Base-by-base conservation (phyloP, 92 coral and sea anemone species). In the Epizoanthus scotinus region DNA sequence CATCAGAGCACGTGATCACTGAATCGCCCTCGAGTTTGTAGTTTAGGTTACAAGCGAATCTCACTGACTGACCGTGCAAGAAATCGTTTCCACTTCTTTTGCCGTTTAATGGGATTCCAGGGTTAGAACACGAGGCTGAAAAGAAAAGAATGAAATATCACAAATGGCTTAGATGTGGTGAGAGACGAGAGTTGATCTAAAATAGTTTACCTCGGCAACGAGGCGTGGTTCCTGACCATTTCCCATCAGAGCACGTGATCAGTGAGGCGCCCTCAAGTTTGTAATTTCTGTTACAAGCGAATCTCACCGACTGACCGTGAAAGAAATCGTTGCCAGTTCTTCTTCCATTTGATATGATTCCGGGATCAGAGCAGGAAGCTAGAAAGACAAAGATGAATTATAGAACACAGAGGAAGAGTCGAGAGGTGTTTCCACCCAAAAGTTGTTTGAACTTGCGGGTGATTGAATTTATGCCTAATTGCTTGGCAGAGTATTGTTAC, bases 191-290 rank as follows among this genome's bases (percentile, higher is more conserved):
- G 29, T 0, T 34, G 26, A 15, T 21, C 3, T 22, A 21, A 12
- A 29, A 5, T 34, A 34, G 3, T 34, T 34, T 29, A 89, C 89
- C 87, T 57, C 70, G 81, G 26, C 92, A 89, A 28, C 56, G 55
- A 8, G 92, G 92, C 28, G 20, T 42, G n/a, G n/a, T 15, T 8
- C 44, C 61, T 63, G 71, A 8, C 91, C 91, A 88, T 26, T 69
- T 73, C 2, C 91, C 91, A 17, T 84, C 82, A 66, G 63, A 60
- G 28, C 91, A 87, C 20, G 64, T 62, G 17, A 63, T 31, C 8
- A 62, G n/a, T 3, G 54, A 14, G 31, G 54, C 20, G 0, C 88
- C 82, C 28, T 47, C 56, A 40, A 17, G 65, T 24, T 26, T 52
- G 63, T 69, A 78, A 6, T 61, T 79, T 49, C 19, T 2, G 3